phyloP scores from a whole-genome alignment of 1,140 invertebrate species.

The Achroia grisella region DNA sequence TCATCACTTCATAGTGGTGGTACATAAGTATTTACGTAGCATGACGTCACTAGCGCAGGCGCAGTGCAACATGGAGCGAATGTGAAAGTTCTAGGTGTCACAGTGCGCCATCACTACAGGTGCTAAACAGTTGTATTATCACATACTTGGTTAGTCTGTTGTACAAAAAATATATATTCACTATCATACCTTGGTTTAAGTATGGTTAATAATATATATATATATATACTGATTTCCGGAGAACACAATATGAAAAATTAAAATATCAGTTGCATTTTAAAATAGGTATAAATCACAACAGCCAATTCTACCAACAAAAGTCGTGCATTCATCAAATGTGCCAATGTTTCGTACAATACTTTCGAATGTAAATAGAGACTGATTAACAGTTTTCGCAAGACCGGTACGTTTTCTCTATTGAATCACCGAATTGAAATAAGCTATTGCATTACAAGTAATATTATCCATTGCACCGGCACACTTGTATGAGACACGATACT shows the following conservation, averaged over 20 bases:
- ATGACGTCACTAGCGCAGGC: conserved; percentile 57
- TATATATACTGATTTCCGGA: too few relatives aligned
- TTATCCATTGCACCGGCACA: conserved; percentile 32
- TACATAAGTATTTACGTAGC: neutral
- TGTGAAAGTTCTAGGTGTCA: conserved; percentile 62
- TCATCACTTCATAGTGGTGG: too few relatives aligned
- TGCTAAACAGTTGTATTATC: conserved; percentile 47
- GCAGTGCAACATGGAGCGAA: conserved; percentile 55
- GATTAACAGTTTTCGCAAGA: conserved; percentile 29
- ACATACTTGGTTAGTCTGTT: conserved; percentile 15
- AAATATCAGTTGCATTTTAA: too few relatives aligned
- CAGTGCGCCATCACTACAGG: conserved; percentile 43
- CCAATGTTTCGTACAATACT: conserved; percentile 11
- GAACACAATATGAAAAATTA: too few relatives aligned
- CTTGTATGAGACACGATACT: conserved; percentile 35
- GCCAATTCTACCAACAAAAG: conserved; percentile 4
- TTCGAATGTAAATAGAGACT: conserved; percentile 16
- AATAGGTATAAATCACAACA: neutral
- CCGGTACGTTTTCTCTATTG: conserved; percentile 19
- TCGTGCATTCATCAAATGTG: conserved; percentile 9
- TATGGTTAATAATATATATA: conserved; percentile 7
- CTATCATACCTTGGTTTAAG: too few relatives aligned
- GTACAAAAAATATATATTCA: too few relatives aligned
- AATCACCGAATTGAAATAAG: neutral
- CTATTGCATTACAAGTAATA: neutral